Conservation (phyloP, 2,888 invertebrate species). For the Therioaphis trifolii region DNA sequence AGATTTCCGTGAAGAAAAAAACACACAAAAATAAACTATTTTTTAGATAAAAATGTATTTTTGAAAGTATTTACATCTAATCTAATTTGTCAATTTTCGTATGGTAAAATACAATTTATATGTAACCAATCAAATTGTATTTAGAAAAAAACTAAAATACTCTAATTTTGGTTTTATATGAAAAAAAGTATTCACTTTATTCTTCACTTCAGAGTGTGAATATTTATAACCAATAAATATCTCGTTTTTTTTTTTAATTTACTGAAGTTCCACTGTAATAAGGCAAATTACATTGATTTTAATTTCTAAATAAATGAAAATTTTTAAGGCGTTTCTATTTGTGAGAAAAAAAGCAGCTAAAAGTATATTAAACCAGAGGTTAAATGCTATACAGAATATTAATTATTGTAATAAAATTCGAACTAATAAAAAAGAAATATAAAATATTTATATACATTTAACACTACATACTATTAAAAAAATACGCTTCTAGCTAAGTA, state of each 20-base stretch:
- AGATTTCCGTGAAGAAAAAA: background rate
- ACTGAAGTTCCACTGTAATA: constrained; percentile 21
- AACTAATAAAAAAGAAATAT: too few species aligned
- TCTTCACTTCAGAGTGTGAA: background rate
- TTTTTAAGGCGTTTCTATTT: background rate
- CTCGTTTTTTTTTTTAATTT: background rate
- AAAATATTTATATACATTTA: background rate
- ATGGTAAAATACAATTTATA: too few species aligned
- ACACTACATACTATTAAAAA: background rate
- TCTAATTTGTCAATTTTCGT: too few species aligned
- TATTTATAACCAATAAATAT: background rate
- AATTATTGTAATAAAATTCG: background rate
- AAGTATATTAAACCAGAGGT: background rate
- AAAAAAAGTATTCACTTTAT: background rate
- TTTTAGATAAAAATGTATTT: background rate
- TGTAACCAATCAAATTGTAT: too few species aligned
- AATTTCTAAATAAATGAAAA: background rate
- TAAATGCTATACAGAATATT: background rate
- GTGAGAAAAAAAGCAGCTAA: background rate
- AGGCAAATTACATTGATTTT: background rate
- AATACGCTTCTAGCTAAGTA: too few species aligned
- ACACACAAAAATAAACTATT: background rate
- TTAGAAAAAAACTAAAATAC: background rate
- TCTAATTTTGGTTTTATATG: background rate
- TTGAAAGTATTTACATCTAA: background rate